Conservation (phyloP, 2,888 invertebrate genomes). For the Sclerodermus sp. region DNA sequence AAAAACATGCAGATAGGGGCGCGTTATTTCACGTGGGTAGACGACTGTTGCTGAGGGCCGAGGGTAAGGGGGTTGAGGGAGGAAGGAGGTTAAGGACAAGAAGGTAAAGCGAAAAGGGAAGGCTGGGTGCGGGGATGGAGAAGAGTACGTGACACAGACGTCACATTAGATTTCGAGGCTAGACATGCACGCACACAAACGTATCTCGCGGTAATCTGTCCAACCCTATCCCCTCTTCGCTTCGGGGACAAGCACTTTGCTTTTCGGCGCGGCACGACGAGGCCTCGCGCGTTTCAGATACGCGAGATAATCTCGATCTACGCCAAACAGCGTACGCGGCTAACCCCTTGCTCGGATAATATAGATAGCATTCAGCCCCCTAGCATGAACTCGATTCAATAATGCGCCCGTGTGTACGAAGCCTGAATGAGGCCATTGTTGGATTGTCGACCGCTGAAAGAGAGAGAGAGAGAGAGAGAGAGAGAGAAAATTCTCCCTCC, state of each 20-base stretch:
- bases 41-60: too few species aligned
- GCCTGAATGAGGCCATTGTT: conserved; percentile 47
- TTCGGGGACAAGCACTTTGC: conserved; percentile 42
- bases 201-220: conserved; percentile 33
- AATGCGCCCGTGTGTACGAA: conserved; percentile 41
- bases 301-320: conserved; percentile 55
- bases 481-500: not conserved
- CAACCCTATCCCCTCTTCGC: conserved; percentile 14
- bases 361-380: conserved; percentile 54
- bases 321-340: conserved; percentile 50
- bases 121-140: conserved; percentile 10
- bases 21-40: conserved; percentile 8
- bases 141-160: conserved; percentile 52
- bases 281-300: conserved; percentile 29
- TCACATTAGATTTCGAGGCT: conserved; percentile 54
- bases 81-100: too few species aligned
- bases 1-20: conserved; percentile 23
- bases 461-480: not conserved
- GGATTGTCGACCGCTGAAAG: conserved; percentile 15
- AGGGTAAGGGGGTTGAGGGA: conserved; percentile 4
- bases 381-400: conserved; percentile 38
- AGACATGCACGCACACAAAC: conserved; percentile 34
- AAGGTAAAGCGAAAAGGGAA: too few species aligned
- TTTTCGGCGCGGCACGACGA: conserved; percentile 44
- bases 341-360: conserved; percentile 50